Conservation (phyloP, 2,113 vertebrate species). For the Nothobranchius kuhntae region DNA sequence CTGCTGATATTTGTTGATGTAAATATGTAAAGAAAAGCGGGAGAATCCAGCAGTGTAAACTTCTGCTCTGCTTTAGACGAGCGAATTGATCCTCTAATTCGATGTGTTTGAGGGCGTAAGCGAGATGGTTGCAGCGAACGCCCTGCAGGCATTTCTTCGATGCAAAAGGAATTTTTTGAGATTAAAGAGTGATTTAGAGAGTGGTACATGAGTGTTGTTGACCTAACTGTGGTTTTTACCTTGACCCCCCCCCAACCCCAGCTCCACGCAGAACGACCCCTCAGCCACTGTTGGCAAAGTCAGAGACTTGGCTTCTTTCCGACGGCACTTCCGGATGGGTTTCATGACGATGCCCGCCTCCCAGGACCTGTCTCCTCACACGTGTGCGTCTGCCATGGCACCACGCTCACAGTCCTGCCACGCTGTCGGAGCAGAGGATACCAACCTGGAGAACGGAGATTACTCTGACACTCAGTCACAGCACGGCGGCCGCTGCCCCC, state of each 20-base stretch:
- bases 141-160: conserved; percentile 54
- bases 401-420: conserved; percentile 92
- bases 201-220: conserved; percentile 29
- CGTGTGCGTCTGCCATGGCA: conserved; percentile 89
- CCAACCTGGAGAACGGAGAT: conserved; percentile 82
- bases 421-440: conserved; percentile 86
- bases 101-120: conserved; percentile 50
- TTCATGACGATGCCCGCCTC: conserved; percentile 96
- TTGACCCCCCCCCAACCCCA: conserved; percentile 19
- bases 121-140: conserved; percentile 26
- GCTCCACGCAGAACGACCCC: conserved; percentile 77
- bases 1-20: conserved; percentile 54
- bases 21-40: conserved; percentile 44
- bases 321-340: conserved; percentile 91
- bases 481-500: conserved; percentile 80
- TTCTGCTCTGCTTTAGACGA: conserved; percentile 50
- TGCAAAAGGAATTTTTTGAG: conserved; percentile 40
- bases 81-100: conserved; percentile 67
- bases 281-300: conserved; percentile 82
- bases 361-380: conserved; percentile 90
- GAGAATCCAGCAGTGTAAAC: conserved; percentile 39
- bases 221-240: conserved; percentile 22
- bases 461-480: conserved; percentile 77
- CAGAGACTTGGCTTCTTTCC: conserved; percentile 88
- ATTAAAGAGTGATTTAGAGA: conserved; percentile 25